Conservation (phyloP, 2,888 invertebrate genomes). For the Polyommatus icarus region DNA sequence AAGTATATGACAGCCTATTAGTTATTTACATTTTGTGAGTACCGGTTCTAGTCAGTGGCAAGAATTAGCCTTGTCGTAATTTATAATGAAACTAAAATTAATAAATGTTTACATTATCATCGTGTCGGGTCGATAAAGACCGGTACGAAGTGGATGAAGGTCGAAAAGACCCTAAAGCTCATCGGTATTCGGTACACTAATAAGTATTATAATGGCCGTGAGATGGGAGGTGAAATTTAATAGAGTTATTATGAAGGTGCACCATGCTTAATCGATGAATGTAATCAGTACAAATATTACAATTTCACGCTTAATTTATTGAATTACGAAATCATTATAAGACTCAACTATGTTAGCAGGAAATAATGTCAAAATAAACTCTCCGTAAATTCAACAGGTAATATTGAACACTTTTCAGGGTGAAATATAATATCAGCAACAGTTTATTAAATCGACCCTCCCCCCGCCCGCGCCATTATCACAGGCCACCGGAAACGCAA, state of each 20-base stretch:
- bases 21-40: background rate
- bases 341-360: background rate
- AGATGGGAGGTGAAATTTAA: background rate
- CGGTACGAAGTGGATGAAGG: background rate
- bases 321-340: background rate
- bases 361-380: background rate
- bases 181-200: background rate
- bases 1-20: background rate
- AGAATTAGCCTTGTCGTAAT: background rate
- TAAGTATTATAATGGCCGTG: background rate
- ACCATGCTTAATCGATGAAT: background rate
- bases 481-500: background rate
- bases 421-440: background rate
- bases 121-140: background rate
- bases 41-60: background rate
- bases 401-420: background rate
- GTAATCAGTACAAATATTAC: background rate
- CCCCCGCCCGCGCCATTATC: background rate
- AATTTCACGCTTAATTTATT: background rate
- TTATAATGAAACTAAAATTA: background rate
- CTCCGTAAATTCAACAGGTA: background rate
- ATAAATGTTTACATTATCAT: background rate
- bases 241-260: background rate
- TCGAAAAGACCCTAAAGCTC: background rate
- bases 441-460: background rate